Percentiles rank a stretch among this genome's conserved stretches.
These are phyloP conservation scores for Alligator mississippiensis DNA, from an alignment of 2,113 vertebrate species.

Conservation along the genomic window DNA sequence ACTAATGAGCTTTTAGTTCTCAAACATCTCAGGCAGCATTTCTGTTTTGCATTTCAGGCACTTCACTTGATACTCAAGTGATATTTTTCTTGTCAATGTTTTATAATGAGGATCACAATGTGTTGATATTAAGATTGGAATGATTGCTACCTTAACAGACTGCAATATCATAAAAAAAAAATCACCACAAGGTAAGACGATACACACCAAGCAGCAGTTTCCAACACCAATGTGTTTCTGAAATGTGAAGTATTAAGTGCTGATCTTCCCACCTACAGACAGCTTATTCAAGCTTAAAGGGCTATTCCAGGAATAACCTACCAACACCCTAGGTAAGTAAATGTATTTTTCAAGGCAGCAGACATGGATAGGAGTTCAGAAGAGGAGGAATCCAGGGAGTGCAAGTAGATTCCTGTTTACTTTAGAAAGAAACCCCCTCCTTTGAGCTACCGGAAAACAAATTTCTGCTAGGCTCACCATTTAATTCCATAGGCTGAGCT, in stretches of 20 bases:
- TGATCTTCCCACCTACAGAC: not conserved
- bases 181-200: accelerated
- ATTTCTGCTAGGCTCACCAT: accelerated
- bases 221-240: accelerated
- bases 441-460: not conserved
- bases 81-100: not conserved
- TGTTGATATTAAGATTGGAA: not conserved
- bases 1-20: accelerated
- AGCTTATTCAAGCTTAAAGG: accelerated
- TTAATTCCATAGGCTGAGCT: accelerated
- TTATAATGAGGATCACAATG: not conserved
- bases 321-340: not conserved
- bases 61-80: not conserved
- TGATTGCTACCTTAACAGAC: not conserved
- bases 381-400: not conserved
- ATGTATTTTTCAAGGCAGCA: not conserved
- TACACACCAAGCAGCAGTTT: not conserved
- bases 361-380: accelerated
- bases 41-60: not conserved
- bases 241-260: not conserved
- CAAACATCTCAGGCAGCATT: not conserved
- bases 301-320: accelerated
- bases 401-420: not conserved
- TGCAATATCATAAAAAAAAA: not conserved
- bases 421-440: not conserved